A percentile compares a stretch with the other conserved stretches of the same genome.
phyloP scores from a whole-genome alignment of 2,888 invertebrate species.

The Taphrorychus bicolor region DNA sequence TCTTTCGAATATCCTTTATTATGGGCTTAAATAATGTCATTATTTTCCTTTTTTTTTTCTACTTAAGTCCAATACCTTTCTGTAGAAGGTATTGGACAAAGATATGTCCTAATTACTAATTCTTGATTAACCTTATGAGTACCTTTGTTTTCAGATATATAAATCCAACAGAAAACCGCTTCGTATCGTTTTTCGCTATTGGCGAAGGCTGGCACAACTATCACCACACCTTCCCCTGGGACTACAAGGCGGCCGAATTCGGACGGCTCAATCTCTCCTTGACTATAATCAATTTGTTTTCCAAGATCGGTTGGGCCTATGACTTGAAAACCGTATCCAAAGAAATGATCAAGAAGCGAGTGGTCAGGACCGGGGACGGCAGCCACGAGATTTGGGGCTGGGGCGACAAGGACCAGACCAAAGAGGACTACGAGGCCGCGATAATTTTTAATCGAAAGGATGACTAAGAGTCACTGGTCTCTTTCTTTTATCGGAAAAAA shows the following conservation, averaged over 20 bases:
- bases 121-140: too few relatives aligned
- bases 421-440: slow-evolving; percentile 54
- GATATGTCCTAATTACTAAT: too few relatives aligned
- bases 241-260: slow-evolving; percentile 83
- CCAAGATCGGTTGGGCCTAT: slow-evolving; percentile 85
- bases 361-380: slow-evolving; percentile 59
- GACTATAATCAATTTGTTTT: slow-evolving; percentile 80
- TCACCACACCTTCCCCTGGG: slow-evolving; percentile 87
- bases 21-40: too few relatives aligned
- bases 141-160: too few relatives aligned
- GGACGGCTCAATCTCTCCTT: slow-evolving; percentile 75
- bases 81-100: too few relatives aligned
- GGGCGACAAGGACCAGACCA: slow-evolving; percentile 73
- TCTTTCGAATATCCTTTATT: too few relatives aligned
- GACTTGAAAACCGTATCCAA: slow-evolving; percentile 82
- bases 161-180: slow-evolving; percentile 74
- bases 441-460: slow-evolving; percentile 51
- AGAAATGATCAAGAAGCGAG: slow-evolving; percentile 73
- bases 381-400: slow-evolving; percentile 75
- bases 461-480: too few relatives aligned
- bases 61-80: too few relatives aligned
- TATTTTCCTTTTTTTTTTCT: too few relatives aligned
- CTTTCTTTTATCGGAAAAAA: too few relatives aligned
- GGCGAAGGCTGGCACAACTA: slow-evolving; percentile 90
- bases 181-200: slow-evolving; percentile 71